Percentiles rank a stretch among this genome's conserved stretches.
Conservation (phyloP, 2,797 vertebrate species). For the Pempheris klunzingeri region DNA sequence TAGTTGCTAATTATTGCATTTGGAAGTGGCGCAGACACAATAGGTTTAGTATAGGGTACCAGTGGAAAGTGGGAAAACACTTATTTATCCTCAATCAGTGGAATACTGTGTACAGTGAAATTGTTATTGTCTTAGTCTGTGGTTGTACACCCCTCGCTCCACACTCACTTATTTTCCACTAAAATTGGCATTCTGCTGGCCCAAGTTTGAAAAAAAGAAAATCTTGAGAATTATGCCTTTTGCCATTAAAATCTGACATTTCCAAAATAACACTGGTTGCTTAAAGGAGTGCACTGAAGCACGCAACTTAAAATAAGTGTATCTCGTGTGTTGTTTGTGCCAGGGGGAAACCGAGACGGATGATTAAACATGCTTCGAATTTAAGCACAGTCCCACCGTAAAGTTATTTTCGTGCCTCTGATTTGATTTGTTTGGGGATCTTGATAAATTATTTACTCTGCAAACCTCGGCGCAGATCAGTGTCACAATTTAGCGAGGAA, state of each 20-base stretch:
- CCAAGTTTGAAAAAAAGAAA: conserved; percentile 19
- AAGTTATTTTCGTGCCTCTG: conserved; percentile 44
- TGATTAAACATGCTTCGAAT: conserved; percentile 69
- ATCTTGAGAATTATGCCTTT: conserved; percentile 59
- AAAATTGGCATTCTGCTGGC: conserved; percentile 30
- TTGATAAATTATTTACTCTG: conserved; percentile 51
- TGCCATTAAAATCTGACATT: conserved; percentile 75
- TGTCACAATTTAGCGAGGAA: conserved; percentile 24
- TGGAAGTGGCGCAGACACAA: conserved; percentile 52
- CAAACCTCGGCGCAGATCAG: conserved; percentile 39
- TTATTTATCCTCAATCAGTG: conserved; percentile 47
- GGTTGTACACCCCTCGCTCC: background rate
- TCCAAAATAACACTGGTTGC: conserved; percentile 74
- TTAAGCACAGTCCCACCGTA: conserved; percentile 43
- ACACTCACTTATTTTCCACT: conserved; percentile 26
- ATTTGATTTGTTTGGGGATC: conserved; percentile 56
- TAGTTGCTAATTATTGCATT: conserved; percentile 72
- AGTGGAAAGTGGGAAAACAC: conserved; percentile 36
- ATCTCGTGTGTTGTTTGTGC: conserved; percentile 67
- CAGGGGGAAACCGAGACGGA: conserved; percentile 60
- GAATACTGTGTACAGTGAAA: conserved; percentile 1
- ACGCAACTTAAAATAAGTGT: conserved; percentile 57
- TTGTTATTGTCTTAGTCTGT: conserved; percentile 47
- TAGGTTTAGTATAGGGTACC: conserved; percentile 52
- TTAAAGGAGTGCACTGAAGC: conserved; percentile 69